A percentile compares a stretch with the other conserved stretches of the same genome.
Conservation (phyloP, 2,888 invertebrate genomes). For the Ochropleura leucogaster region DNA sequence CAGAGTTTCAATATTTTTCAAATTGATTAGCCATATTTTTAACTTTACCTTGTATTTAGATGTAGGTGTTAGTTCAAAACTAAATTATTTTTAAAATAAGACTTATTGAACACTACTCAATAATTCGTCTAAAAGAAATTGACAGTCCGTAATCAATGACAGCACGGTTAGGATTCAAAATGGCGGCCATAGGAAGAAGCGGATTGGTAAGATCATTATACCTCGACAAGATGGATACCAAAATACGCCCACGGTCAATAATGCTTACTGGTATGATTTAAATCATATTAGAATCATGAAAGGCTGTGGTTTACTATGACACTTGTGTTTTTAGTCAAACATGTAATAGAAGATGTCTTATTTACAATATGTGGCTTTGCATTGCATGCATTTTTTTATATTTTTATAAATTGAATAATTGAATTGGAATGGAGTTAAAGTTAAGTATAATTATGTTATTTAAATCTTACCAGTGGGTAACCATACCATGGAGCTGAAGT, state of each 20-base stretch:
- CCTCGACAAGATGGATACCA: constrained; percentile 18
- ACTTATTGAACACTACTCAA: background rate
- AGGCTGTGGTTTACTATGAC: background rate
- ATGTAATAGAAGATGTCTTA: background rate
- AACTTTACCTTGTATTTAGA: too few relatives aligned
- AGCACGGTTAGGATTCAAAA: constrained; percentile 30
- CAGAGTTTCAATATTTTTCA: too few relatives aligned
- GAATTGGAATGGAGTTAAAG: background rate
- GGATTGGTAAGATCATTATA: too few relatives aligned
- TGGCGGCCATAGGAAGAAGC: constrained; percentile 43
- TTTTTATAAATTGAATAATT: too few relatives aligned
- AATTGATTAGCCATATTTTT: too few relatives aligned
- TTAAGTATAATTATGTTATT: background rate
- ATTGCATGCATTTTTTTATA: background rate
- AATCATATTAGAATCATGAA: background rate
- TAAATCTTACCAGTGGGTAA: background rate
- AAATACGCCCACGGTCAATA: constrained; percentile 32
- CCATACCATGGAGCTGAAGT: background rate
- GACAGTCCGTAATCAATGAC: constrained; percentile 14
- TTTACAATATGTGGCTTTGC: background rate
- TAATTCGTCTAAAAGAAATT: background rate
- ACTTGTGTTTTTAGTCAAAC: too few relatives aligned
- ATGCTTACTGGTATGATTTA: constrained; percentile 25
- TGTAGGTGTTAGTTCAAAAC: too few relatives aligned
- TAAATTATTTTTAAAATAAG: too few relatives aligned